Percentiles rank a stretch among this genome's conserved stretches.
Evolutionary conservation across 2,888 invertebrate genomes (phyloP).

Genomic region (Myopa testacea): DNA sequence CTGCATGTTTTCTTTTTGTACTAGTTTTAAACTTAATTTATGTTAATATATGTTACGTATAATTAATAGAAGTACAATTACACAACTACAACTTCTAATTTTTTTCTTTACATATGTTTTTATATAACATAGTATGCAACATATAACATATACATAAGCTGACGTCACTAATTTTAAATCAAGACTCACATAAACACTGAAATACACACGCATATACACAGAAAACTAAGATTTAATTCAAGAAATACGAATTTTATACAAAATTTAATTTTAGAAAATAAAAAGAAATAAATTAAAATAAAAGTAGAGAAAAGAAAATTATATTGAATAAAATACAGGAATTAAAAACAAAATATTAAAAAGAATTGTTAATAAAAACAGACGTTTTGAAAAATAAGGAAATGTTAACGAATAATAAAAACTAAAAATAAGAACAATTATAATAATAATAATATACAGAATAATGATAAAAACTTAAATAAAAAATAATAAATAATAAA

Average conservation of each 20-base stretch:
- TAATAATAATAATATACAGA: conserved; percentile 20
- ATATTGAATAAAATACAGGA: no score
- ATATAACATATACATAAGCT: no score
- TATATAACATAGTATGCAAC: no score
- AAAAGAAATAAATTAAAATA: background rate
- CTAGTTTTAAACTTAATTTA: no score
- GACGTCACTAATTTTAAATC: background rate
- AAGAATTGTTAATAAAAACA: conserved; percentile 1
- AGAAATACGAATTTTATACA: background rate
- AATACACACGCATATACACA: conserved; percentile 11
- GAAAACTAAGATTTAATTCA: background rate
- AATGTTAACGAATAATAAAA: background rate
- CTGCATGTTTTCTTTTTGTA: no score
- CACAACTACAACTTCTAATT: background rate
- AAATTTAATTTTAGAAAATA: background rate
- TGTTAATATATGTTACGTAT: no score
- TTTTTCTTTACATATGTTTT: background rate
- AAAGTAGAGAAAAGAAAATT: background rate
- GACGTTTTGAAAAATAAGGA: background rate
- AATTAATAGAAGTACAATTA: no score
- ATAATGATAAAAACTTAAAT: no score
- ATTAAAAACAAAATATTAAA: no score
- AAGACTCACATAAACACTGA: background rate
- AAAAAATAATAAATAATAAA: no score
- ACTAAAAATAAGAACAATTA: background rate